Conservation (phyloP, 2,888 invertebrate species). For the Ligdia adustata region DNA sequence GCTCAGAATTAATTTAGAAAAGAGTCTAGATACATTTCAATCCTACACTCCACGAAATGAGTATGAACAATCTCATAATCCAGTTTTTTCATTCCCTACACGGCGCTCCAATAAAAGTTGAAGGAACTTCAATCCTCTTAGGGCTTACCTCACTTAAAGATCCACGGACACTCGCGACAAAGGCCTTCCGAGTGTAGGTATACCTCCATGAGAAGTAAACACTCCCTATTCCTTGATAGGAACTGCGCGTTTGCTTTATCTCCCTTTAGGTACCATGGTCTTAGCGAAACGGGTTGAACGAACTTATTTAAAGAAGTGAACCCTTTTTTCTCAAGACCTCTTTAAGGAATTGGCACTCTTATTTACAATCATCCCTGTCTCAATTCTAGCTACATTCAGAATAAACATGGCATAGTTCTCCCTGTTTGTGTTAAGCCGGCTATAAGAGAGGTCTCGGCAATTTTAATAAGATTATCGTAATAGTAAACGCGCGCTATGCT, state of each 20-base stretch:
- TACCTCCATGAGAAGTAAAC: conserved; percentile 41
- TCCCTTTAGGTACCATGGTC: conserved; percentile 47
- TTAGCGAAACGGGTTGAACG: conserved; percentile 44
- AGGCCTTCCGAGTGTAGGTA: conserved; percentile 44
- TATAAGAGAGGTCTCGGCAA: conserved; percentile 12
- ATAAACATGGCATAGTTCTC: conserved; percentile 3
- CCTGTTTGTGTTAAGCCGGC: conserved; percentile 7
- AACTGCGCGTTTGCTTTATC: conserved; percentile 56
- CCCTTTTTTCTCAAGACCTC: conserved; percentile 44
- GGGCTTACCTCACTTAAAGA: conserved; percentile 44
- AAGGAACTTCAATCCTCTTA: conserved; percentile 40
- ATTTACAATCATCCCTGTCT: conserved; percentile 26
- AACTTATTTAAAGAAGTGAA: conserved; percentile 40
- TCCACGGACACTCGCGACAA: conserved; percentile 54
- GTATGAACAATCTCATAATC: conserved; percentile 26
- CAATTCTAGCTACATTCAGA: conserved; percentile 13
- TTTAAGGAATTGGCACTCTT: conserved; percentile 39
- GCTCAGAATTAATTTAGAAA: not conserved
- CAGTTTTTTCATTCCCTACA: conserved; percentile 33
- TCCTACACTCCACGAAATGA: not conserved
- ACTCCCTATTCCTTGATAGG: conserved; percentile 54
- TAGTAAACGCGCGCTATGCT: conserved; percentile 1
- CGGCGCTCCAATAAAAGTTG: conserved; percentile 41
- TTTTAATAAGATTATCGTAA: conserved; percentile 16
- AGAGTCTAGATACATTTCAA: not conserved